Conservation (phyloP, 2,113 vertebrate genomes). For the Zosterops lateralis region DNA sequence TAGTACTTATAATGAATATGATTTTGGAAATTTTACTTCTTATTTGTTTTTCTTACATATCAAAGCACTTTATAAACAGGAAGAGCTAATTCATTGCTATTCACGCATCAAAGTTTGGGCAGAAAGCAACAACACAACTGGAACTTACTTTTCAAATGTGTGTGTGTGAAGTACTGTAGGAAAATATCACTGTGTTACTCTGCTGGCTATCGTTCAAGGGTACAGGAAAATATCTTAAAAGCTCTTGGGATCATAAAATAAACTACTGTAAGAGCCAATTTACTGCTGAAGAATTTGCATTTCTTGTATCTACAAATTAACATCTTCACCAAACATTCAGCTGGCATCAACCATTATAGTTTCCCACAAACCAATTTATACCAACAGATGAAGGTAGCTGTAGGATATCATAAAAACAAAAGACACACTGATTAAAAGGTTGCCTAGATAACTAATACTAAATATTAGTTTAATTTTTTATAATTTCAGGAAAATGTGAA, state of each 20-base stretch:
- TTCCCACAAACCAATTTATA: background rate
- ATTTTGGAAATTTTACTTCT: background rate
- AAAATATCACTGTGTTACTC: background rate
- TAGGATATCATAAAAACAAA: background rate
- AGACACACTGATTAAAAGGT: background rate
- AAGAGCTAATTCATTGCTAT: background rate
- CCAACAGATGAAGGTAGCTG: background rate
- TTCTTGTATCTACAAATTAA: background rate
- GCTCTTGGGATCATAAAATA: background rate
- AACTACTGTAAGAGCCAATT: background rate
- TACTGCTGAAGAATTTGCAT: background rate
- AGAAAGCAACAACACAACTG: background rate
- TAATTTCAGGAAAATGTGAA: background rate
- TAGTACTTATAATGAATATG: background rate
- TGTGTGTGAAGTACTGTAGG: background rate
- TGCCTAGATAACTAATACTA: background rate
- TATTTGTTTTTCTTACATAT: background rate
- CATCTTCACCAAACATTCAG: background rate
- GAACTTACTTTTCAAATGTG: background rate
- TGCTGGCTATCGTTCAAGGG: background rate
- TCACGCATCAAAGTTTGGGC: background rate
- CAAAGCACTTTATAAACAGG: background rate
- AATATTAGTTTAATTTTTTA: background rate
- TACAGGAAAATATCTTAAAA: background rate
- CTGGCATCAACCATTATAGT: background rate